Evolutionary conservation across 1,140 invertebrate species (phyloP).

Genomic region (Diachasma alloeum): DNA sequence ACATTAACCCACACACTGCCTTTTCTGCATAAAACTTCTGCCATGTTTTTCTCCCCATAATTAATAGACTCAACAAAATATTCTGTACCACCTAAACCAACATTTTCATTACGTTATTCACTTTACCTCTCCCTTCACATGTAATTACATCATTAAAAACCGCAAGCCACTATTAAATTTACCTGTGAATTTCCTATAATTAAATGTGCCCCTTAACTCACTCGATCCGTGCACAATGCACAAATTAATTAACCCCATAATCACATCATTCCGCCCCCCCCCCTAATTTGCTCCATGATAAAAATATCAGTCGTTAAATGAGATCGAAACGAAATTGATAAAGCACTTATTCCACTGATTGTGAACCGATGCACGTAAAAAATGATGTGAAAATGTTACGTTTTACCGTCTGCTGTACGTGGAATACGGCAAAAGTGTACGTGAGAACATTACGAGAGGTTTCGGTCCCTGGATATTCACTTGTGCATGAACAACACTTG

Average conservation of each 20-base stretch:
- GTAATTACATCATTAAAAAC: neutral
- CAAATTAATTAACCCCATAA: neutral
- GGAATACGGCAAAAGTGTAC: neutral
- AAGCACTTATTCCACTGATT: neutral
- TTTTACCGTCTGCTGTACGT: neutral
- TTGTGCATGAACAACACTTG: neutral
- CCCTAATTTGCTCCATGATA: neutral
- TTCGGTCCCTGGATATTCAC: neutral
- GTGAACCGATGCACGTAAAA: neutral
- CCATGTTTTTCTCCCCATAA: no score
- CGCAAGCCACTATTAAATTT: neutral
- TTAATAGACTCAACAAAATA: no score
- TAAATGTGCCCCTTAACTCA: neutral
- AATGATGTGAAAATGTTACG: neutral
- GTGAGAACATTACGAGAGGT: slow-evolving; percentile 1
- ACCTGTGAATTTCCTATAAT: neutral
- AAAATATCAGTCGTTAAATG: neutral
- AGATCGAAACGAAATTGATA: neutral
- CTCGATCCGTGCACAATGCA: neutral
- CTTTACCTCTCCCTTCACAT: neutral
- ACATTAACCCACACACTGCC: no score
- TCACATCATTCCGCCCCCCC: neutral
- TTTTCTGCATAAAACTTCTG: no score
- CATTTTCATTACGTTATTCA: neutral
- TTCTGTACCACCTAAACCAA: neutral